Evolutionary conservation across 2,888 invertebrate genomes (phyloP).

Genomic region (Encarsia formosa): DNA sequence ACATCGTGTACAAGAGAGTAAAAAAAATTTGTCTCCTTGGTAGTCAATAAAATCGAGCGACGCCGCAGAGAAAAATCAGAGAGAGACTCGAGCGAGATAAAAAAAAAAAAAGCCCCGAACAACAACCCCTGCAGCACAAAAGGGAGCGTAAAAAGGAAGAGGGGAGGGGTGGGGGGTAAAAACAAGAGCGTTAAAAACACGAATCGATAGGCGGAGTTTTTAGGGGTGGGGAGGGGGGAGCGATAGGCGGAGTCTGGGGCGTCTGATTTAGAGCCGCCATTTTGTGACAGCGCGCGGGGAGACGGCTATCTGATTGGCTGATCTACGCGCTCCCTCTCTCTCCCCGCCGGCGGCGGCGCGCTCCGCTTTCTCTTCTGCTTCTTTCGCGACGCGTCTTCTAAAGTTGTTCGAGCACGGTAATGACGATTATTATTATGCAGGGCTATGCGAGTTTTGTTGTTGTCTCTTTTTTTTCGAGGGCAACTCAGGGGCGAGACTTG

Average conservation of each 20-base stretch:
- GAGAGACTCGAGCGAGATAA: neutral
- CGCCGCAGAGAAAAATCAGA: no score
- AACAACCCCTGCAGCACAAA: neutral
- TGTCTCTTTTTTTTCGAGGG: no score
- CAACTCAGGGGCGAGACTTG: no score
- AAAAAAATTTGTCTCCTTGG: no score
- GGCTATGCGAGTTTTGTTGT: no score
- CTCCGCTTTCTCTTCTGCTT: neutral
- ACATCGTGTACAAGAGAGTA: no score
- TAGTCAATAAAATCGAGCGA: no score
- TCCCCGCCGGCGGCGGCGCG: neutral
- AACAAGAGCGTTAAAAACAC: conserved; percentile 48
- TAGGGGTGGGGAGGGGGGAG: conserved; percentile 39
- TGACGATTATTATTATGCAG: no score
- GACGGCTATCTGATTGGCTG: conserved; percentile 50
- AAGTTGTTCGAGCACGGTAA: no score
- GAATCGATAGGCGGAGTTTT: conserved; percentile 53
- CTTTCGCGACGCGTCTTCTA: no score
- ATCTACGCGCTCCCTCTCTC: conserved; percentile 36
- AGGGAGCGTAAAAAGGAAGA: neutral
- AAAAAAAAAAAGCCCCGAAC: neutral
- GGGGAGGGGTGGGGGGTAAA: conserved; percentile 30
- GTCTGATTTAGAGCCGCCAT: conserved; percentile 53
- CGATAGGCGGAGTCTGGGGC: conserved; percentile 49
- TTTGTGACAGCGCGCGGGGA: conserved; percentile 47